These are phyloP conservation scores for Sminthurides aquaticus DNA, from an alignment of 2,888 invertebrate species.

Conservation along the genomic window DNA sequence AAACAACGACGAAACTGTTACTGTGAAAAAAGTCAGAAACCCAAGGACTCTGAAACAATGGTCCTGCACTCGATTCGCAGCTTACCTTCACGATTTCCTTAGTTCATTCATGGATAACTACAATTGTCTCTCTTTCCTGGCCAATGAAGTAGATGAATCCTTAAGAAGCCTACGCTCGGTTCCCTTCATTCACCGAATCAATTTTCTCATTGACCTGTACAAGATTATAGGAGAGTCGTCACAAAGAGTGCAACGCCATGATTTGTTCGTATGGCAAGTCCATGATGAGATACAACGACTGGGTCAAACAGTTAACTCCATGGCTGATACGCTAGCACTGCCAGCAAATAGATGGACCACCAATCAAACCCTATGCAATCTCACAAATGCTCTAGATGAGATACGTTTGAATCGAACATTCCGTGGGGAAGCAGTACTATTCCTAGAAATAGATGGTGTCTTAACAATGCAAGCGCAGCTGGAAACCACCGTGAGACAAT, in stretches of 20 bases:
- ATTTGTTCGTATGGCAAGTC: neutral
- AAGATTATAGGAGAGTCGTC: neutral
- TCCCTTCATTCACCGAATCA: neutral
- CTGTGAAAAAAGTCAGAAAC: neutral
- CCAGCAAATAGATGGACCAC: too few species aligned
- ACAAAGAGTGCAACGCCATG: neutral
- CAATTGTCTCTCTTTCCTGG: neutral
- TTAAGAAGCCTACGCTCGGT: neutral
- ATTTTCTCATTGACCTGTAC: neutral
- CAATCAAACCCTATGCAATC: too few species aligned
- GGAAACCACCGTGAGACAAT: too few species aligned
- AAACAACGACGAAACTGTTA: neutral
- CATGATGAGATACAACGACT: neutral
- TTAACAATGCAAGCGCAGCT: too few species aligned
- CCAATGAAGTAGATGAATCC: neutral
- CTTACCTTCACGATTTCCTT: neutral
- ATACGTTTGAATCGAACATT: too few species aligned
- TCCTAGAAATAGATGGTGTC: too few species aligned
- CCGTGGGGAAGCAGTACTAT: too few species aligned
- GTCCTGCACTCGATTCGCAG: neutral
- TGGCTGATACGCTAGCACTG: too few species aligned
- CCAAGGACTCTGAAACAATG: neutral
- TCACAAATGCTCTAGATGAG: too few species aligned
- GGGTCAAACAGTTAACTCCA: neutral
- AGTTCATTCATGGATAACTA: neutral